Evolutionary conservation across 2,888 invertebrate genomes (phyloP), one percentile per base, ranked within the genome.

Genomic region (Morpho deidamia): DNA sequence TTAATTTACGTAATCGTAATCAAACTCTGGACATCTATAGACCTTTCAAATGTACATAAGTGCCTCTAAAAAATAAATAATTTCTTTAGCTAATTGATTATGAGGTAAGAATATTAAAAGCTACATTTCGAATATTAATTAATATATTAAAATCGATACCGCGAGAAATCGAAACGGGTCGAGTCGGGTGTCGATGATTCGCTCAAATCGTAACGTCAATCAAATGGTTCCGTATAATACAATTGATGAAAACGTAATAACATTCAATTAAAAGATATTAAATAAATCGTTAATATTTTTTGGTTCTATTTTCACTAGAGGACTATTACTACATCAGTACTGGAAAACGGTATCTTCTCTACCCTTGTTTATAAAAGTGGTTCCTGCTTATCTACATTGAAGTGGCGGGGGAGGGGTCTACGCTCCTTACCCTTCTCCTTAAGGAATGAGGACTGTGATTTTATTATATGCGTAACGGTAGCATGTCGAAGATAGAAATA

Each of bases 161-260:
- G 10, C 7, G 40, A 56, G 48, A 45, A 44, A 54, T 53, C 23
- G 48, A 51, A 53, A 53, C 55, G 38, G 53, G 51, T 43, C 33
- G 42, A 48, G 44, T 53, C 53, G 45, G 39, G 45, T 51, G 41
- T 56, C 48, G 51, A 40, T 53, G 43, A 39, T 59, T 35, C 64
- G 68, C 73, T 67, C 68, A 79, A 73, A 75, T 76, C 74, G 73
- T 75, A 76, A 72, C 74, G 79, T 81, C 80, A 78, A 65, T 78
- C 76, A 76, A 67, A 62, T 62, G 63, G 61, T 51, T 55, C 51
- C 68, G 63, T 60, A 64, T 67, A 74, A 75, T 72, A 67, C 72
- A 76, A 81, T 81, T 72, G 76, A 84, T 77, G 77, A 72, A 74
- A 74, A 68, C 73, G n/a, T n/a, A n/a, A n/a, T n/a, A n/a, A n/a